Base-by-base conservation (phyloP, 2,888 invertebrate species). In the Hymenopus coronatus region DNA sequence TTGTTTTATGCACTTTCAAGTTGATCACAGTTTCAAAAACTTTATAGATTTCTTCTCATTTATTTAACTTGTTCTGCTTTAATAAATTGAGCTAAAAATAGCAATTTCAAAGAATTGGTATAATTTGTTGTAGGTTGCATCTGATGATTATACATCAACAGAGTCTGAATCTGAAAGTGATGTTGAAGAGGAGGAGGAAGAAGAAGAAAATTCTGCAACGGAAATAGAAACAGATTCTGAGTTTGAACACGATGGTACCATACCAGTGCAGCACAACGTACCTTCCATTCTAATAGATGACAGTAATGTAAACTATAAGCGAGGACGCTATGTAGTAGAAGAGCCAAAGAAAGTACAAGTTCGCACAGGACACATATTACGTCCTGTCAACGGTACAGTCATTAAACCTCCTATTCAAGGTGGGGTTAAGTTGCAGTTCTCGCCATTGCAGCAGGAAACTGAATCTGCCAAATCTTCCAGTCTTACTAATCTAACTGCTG, bases 151-250 rank as follows among this genome's bases (percentile, higher is more conserved):
- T 90, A 92, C 92, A 94, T 94, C 90, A 95, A 96, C 91, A 95
- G 96, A 91, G 95, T 96, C 91, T 20, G 92, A 92, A 85, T 91
- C 91, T 25, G 92, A 92, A 46, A 91, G 91, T 33, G 91, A 92
- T 84, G 96, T 96, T 91, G 96, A 96, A 91, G 91, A 91, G 33
- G 91, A 92, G 46, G 92, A 92, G 85, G 96, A 96, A 91, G 96
- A 96, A 92, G 96, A 96, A 91, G 96, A 96, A 91, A 98, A 98
- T 91, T 98, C 97, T 12, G 98, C 97, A 3, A 98, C 98, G 1
- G 98, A 98, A 94, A 98, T 98, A 91, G 98, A 98, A 86, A 98
- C 98, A 0, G 98, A 98, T 94, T 98, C 98, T 40, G 98, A 98
- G 94, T 98, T 98, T 92, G 98, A 97, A 91, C 96, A 97, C 90